Percentiles rank a stretch among this genome's conserved stretches.
Conservation (phyloP, 2,888 invertebrate genomes). For the Plebejus argus region DNA sequence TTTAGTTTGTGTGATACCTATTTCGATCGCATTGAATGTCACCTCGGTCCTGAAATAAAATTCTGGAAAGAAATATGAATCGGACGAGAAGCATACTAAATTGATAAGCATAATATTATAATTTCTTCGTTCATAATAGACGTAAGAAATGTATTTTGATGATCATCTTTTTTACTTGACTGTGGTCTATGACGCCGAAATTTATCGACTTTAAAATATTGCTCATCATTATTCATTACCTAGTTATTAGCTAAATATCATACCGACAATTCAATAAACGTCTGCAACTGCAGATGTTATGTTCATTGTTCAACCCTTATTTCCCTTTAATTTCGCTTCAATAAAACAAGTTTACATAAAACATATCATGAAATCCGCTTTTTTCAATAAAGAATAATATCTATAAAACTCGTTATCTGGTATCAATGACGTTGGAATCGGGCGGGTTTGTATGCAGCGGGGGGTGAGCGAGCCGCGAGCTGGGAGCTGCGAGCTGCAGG, state of each 20-base stretch:
- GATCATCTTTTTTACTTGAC: no score
- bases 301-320: neutral
- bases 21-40: no score
- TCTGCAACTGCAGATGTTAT: neutral
- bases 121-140: no score
- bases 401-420: constrained; percentile 37
- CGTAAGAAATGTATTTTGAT: no score
- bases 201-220: no score
- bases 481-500: constrained; percentile 56
- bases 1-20: neutral
- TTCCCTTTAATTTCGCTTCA: neutral
- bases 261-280: no score
- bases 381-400: constrained; percentile 25
- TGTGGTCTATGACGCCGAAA: no score
- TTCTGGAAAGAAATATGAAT: neutral
- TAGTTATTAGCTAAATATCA: no score
- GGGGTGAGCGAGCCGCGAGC: constrained; percentile 45
- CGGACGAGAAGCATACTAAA: neutral
- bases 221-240: no score
- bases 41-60: neutral
- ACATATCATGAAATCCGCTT: constrained; percentile 5
- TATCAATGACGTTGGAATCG: constrained; percentile 46
- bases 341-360: constrained; percentile 3
- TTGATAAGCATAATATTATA: no score
- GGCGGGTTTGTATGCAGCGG: constrained; percentile 52